Percentiles rank a stretch among this genome's conserved stretches.
Conservation (phyloP, 2,797 vertebrate genomes). For the Liasis olivaceus region DNA sequence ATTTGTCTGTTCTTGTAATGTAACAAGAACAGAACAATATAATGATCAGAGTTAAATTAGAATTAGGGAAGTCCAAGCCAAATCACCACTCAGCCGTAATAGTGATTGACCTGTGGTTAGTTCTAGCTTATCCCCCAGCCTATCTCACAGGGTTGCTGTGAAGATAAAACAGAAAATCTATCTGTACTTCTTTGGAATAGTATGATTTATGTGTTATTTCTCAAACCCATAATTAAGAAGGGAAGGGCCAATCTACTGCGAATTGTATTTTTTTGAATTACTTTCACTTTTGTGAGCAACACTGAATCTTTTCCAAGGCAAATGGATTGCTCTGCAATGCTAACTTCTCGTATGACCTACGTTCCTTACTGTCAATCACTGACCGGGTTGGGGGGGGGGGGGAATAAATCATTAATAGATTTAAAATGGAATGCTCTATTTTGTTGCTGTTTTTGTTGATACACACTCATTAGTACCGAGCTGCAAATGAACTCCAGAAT, state of each 20-base stretch:
- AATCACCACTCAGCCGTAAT: not conserved
- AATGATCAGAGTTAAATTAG: not conserved
- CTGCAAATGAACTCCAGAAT: conserved; percentile 73
- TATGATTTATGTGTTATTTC: conserved; percentile 52
- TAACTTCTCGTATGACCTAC: conserved; percentile 63
- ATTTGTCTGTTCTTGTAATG: not conserved
- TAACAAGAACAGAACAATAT: not conserved
- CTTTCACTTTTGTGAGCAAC: not conserved
- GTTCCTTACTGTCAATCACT: conserved; percentile 72
- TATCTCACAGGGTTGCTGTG: not conserved
- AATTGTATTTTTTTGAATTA: conserved; percentile 51
- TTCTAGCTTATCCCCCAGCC: not conserved
- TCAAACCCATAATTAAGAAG: conserved; percentile 32
- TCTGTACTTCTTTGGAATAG: conserved; percentile 31
- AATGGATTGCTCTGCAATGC: conserved; percentile 31
- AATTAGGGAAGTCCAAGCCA: not conserved
- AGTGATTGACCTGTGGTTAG: not conserved
- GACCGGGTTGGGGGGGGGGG: conserved; percentile 48
- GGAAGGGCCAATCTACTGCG: conserved; percentile 49
- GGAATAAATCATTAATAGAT: conserved; percentile 74
- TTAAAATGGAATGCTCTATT: conserved; percentile 72
- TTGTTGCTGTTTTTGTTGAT: conserved; percentile 65
- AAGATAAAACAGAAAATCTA: conserved; percentile 35
- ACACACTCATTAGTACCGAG: conserved; percentile 70
- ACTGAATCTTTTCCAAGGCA: conserved; percentile 46